phyloP scores from a whole-genome alignment of 2,888 invertebrate species.

The Nebria brevicollis region DNA sequence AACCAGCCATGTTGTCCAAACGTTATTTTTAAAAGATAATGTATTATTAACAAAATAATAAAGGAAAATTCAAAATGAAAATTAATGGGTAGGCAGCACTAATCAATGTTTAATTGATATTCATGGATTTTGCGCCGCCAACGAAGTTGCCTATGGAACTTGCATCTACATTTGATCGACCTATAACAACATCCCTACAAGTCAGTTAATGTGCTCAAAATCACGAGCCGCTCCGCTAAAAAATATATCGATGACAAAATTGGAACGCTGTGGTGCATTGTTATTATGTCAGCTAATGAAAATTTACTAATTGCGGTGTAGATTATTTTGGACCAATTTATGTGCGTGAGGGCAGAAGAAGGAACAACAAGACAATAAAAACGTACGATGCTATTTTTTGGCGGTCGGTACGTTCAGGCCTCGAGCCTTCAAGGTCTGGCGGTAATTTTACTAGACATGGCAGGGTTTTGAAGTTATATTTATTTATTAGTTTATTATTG shows the following conservation, averaged over 20 bases:
- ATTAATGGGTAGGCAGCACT: background rate
- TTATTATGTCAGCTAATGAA: slow-evolving; percentile 3
- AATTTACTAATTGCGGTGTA: slow-evolving; percentile 12
- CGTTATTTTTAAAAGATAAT: no score
- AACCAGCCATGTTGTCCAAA: no score
- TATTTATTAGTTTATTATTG: no score
- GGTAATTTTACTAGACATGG: no score
- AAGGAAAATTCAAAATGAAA: no score
- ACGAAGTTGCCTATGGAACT: slow-evolving; percentile 51
- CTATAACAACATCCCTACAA: background rate
- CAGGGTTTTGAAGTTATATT: background rate
- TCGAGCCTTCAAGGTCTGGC: no score
- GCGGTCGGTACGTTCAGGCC: no score
- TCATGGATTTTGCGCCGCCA: slow-evolving; percentile 52
- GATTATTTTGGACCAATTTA: slow-evolving; percentile 16
- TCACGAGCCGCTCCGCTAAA: slow-evolving; percentile 42
- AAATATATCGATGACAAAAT: slow-evolving; percentile 25
- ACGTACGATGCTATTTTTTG: no score
- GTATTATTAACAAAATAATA: no score
- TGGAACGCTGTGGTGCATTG: slow-evolving; percentile 26
- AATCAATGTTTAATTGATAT: slow-evolving; percentile 35
- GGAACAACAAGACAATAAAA: background rate
- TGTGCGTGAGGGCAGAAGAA: background rate
- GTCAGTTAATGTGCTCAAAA: slow-evolving; percentile 38
- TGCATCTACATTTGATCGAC: slow-evolving; percentile 49